Conservation (phyloP, 2,888 invertebrate genomes). For the Gibbula magus region DNA sequence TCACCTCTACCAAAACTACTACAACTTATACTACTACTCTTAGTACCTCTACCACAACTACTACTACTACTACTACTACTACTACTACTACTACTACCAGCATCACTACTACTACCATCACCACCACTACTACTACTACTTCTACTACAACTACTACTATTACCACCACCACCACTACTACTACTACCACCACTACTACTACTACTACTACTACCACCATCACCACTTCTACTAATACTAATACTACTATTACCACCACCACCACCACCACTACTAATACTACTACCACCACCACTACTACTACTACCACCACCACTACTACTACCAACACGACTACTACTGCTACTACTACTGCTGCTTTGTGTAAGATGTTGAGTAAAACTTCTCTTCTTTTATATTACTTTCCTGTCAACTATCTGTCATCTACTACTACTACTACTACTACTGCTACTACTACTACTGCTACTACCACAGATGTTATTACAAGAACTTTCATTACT, state of each 20-base stretch:
- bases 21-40: background rate
- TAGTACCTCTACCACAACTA: background rate
- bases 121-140: background rate
- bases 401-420: no score
- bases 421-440: no score
- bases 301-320: no score
- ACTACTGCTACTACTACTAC: no score
- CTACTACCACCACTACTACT: background rate
- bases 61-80: constrained; percentile 7
- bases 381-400: no score
- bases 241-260: no score
- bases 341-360: no score
- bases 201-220: background rate
- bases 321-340: no score
- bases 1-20: background rate
- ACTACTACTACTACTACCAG: background rate
- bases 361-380: no score
- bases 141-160: background rate
- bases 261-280: no score
- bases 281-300: no score
- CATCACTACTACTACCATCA: background rate
- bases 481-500: background rate
- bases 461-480: background rate
- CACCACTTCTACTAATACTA: background rate
- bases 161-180: background rate